Conservation (phyloP, 2,888 invertebrate species). For the Pseudoips prasinana region DNA sequence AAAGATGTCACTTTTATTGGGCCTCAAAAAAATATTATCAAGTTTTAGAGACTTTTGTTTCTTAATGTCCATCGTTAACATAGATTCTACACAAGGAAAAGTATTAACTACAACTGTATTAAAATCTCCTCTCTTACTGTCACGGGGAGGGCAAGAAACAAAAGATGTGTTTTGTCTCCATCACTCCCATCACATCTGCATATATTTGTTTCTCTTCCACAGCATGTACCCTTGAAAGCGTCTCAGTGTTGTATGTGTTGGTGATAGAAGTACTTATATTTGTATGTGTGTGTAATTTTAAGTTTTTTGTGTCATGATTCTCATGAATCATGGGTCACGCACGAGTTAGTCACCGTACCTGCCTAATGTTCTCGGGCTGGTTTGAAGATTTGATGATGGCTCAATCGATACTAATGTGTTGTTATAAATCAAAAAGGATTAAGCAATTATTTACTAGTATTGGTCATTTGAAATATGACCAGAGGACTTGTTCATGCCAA, state of each 20-base stretch:
- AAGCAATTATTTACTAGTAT: too few species aligned
- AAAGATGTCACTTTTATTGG: too few species aligned
- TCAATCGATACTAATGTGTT: neutral
- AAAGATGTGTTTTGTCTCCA: constrained; percentile 59
- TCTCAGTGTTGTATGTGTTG: constrained; percentile 61
- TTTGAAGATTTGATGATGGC: constrained; percentile 4
- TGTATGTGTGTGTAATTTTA: constrained; percentile 44
- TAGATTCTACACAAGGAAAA: constrained; percentile 1
- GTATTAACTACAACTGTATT: constrained; percentile 73
- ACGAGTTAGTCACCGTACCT: constrained; percentile 18
- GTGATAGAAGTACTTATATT: constrained; percentile 49
- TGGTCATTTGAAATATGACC: too few species aligned
- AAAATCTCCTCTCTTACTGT: constrained; percentile 63
- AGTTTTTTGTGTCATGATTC: constrained; percentile 37
- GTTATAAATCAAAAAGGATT: neutral
- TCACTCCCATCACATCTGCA: constrained; percentile 41
- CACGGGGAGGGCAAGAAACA: constrained; percentile 76
- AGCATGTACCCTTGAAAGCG: constrained; percentile 69
- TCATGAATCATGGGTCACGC: constrained; percentile 35
- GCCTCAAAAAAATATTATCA: too few species aligned
- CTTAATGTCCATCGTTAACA: too few species aligned
- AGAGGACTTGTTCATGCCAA: too few species aligned
- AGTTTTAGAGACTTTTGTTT: too few species aligned
- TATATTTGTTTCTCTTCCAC: constrained; percentile 58
- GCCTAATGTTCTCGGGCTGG: constrained; percentile 8